Conservation (phyloP, 1,140 invertebrate genomes). For the Drosophila pachea region DNA sequence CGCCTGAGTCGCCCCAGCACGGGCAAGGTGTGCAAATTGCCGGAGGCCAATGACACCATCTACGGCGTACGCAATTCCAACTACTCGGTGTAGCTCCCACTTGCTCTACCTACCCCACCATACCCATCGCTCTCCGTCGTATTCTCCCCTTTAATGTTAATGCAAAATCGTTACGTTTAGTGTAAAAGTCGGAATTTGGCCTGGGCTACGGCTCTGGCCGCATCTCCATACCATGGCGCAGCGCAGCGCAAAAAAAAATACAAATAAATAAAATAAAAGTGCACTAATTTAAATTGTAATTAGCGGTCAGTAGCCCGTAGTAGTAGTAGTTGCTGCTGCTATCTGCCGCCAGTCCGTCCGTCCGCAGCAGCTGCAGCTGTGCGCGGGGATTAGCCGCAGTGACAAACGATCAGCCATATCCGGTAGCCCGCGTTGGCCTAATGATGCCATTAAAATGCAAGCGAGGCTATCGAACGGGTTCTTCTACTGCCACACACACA, state of each 20-base stretch:
- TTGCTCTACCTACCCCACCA: too few species aligned
- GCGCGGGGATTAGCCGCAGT: constrained; percentile 48
- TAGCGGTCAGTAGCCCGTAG: constrained; percentile 29
- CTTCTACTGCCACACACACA: not conserved
- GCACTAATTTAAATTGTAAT: constrained; percentile 74
- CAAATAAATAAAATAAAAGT: constrained; percentile 66
- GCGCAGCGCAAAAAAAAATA: too few species aligned
- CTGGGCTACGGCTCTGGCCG: too few species aligned
- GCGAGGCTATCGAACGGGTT: constrained; percentile 44
- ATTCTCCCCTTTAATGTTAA: too few species aligned
- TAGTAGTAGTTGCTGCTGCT: too few species aligned
- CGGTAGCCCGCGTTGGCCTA: constrained; percentile 66
- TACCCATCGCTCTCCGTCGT: too few species aligned
- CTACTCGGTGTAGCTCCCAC: not conserved
- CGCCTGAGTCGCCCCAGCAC: constrained; percentile 47
- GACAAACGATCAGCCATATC: constrained; percentile 76
- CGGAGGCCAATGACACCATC: constrained; percentile 64
- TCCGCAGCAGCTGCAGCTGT: constrained; percentile 14
- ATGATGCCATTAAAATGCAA: constrained; percentile 72
- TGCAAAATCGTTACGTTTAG: constrained; percentile 60
- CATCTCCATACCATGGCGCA: too few species aligned
- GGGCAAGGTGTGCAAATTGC: constrained; percentile 61
- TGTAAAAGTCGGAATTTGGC: constrained; percentile 29
- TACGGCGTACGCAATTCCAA: constrained; percentile 59
- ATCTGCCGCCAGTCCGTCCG: not conserved